These are phyloP conservation scores for Pammene fasciana DNA, from an alignment of 2,888 invertebrate species.

Conservation along the genomic window DNA sequence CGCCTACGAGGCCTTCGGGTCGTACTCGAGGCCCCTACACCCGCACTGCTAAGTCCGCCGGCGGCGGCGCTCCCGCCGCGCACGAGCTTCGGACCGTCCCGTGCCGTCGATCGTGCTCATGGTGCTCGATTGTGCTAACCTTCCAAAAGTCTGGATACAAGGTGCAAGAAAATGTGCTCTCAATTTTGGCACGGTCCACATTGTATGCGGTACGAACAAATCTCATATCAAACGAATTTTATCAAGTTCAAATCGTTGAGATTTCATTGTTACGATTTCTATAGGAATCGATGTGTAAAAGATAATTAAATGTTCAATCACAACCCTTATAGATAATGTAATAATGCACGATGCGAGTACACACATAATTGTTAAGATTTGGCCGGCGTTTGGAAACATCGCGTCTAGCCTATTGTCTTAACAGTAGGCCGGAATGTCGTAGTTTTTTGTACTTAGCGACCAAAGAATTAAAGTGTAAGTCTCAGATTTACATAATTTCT, in stretches of 20 bases:
- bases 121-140: conserved; percentile 55
- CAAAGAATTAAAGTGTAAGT: conserved; percentile 32
- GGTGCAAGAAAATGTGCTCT: conserved; percentile 69
- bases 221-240: conserved; percentile 42
- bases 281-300: conserved; percentile 49
- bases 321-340: conserved; percentile 75
- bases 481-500: conserved; percentile 23
- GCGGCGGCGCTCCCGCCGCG: conserved; percentile 49
- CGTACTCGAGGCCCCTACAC: conserved; percentile 78
- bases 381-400: conserved; percentile 33
- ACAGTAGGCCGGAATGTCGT: conserved; percentile 19
- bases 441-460: conserved; percentile 26
- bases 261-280: conserved; percentile 45
- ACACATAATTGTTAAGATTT: conserved; percentile 75
- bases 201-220: conserved; percentile 43
- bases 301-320: conserved; percentile 69
- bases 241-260: conserved; percentile 47
- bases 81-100: conserved; percentile 57
- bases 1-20: conserved; percentile 79
- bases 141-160: conserved; percentile 60
- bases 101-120: conserved; percentile 44
- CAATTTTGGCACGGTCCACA: conserved; percentile 60
- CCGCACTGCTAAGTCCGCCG: conserved; percentile 75
- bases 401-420: conserved; percentile 1
- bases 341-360: conserved; percentile 77